These are phyloP conservation scores for Tromatobia lineatoria DNA, from an alignment of 2,888 invertebrate species.

Conservation along the genomic window DNA sequence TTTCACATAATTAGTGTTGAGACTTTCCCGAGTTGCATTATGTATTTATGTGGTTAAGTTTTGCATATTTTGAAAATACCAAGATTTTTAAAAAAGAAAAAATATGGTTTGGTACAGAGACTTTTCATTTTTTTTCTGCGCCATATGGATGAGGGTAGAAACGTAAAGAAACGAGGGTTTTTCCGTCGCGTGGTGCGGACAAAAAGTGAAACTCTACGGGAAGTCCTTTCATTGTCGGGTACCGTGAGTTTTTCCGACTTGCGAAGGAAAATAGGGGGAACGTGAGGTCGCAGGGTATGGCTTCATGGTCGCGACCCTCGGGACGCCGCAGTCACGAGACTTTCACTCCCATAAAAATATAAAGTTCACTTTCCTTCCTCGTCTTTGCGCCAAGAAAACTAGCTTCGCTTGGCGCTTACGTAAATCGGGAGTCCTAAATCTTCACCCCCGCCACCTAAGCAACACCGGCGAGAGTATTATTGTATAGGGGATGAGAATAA, in stretches of 20 bases:
- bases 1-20: no score
- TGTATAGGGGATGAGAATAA: slow-evolving; percentile 51
- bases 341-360: slow-evolving; percentile 85
- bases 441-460: slow-evolving; percentile 72
- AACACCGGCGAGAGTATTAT: slow-evolving; percentile 71
- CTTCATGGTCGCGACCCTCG: slow-evolving; percentile 79
- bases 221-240: slow-evolving; percentile 75
- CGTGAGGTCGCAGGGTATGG: slow-evolving; percentile 71
- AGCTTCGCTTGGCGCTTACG: slow-evolving; percentile 74
- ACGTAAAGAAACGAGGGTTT: slow-evolving; percentile 55
- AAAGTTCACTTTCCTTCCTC: slow-evolving; percentile 74
- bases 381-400: slow-evolving; percentile 11
- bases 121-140: slow-evolving; percentile 19
- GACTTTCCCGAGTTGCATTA: neutral
- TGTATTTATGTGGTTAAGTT: neutral
- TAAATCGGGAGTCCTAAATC: slow-evolving; percentile 81
- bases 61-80: neutral
- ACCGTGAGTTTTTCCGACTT: slow-evolving; percentile 78
- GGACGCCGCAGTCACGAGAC: slow-evolving; percentile 74
- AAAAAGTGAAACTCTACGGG: slow-evolving; percentile 82
- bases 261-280: slow-evolving; percentile 78
- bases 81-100: no score
- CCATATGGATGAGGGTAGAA: slow-evolving; percentile 53
- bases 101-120: neutral
- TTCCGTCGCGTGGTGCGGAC: slow-evolving; percentile 64